phyloP scores from a whole-genome alignment of 2,888 invertebrate species.

The Mimumesa dahlbomi region DNA sequence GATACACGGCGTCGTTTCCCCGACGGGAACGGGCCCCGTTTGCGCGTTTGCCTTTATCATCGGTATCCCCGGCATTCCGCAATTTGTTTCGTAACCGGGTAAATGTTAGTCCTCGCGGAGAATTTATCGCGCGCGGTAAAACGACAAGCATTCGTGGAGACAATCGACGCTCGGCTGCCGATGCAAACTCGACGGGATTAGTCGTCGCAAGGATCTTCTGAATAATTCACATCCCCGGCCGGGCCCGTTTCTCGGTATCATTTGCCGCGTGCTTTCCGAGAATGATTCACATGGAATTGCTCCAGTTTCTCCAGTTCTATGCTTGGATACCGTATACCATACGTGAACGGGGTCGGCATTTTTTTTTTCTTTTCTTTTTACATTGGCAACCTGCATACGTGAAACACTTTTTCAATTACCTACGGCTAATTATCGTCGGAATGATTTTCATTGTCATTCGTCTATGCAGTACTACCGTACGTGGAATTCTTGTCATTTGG shows the following conservation, averaged over 20 bases:
- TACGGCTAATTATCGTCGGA: too few relatives aligned
- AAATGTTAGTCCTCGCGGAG: constrained; percentile 37
- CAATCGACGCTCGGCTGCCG: constrained; percentile 8
- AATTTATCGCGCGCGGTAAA: constrained; percentile 16
- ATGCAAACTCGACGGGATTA: constrained; percentile 1
- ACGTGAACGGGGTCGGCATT: too few relatives aligned
- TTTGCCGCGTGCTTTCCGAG: not conserved
- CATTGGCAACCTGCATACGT: too few relatives aligned
- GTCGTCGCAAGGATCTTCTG: not conserved
- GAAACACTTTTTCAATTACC: too few relatives aligned
- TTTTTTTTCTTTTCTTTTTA: too few relatives aligned
- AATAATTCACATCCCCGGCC: constrained; percentile 1
- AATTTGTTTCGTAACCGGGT: constrained; percentile 45
- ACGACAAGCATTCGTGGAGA: constrained; percentile 6
- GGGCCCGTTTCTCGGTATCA: not conserved
- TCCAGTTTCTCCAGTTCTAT: too few relatives aligned
- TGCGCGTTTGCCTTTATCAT: constrained; percentile 39
- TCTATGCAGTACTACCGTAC: too few relatives aligned
- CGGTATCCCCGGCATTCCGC: constrained; percentile 39
- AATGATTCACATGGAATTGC: not conserved
- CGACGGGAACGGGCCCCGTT: not conserved
- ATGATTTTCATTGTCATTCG: too few relatives aligned
- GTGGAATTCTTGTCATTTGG: too few relatives aligned
- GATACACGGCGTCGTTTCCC: too few relatives aligned
- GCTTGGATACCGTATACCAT: too few relatives aligned